phyloP scores from a whole-genome alignment of 2,113 vertebrate genomes.

The Toxotes chatareus region DNA sequence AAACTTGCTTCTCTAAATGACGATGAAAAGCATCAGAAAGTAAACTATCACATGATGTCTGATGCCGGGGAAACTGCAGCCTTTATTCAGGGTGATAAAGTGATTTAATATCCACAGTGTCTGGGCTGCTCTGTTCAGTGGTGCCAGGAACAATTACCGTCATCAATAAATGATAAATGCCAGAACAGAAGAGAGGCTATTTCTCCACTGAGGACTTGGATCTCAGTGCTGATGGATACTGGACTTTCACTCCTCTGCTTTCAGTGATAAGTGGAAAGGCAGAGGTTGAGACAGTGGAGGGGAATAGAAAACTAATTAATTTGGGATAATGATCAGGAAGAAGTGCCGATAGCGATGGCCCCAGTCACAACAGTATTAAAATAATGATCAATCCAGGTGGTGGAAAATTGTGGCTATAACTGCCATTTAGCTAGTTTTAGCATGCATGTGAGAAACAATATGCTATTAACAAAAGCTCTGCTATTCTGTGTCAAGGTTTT shows the following conservation, averaged over 20 bases:
- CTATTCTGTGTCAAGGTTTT: not conserved
- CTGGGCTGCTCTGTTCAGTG: conserved; percentile 66
- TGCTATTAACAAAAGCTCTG: not conserved
- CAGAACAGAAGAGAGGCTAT: conserved; percentile 60
- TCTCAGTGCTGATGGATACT: conserved; percentile 51
- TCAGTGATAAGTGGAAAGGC: conserved; percentile 50
- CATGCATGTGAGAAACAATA: conserved; percentile 4
- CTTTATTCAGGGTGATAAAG: conserved; percentile 71
- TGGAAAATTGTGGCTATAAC: not conserved
- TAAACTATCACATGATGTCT: conserved; percentile 39
- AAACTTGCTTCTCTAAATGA: conserved; percentile 21
- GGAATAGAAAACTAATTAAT: conserved; percentile 56
- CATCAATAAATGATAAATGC: conserved; percentile 79
- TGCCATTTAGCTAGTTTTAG: not conserved
- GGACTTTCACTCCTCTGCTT: conserved; percentile 44
- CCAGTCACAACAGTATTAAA: conserved; percentile 31
- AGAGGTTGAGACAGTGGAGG: conserved; percentile 25
- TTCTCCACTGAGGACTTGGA: conserved; percentile 56
- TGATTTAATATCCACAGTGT: conserved; percentile 76
- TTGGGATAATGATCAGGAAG: conserved; percentile 46
- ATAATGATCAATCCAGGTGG: conserved; percentile 27
- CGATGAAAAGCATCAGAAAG: conserved; percentile 53
- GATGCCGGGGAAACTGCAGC: conserved; percentile 44
- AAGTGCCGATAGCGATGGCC: not conserved
- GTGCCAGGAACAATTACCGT: conserved; percentile 75